Evolutionary conservation across 2,888 invertebrate genomes (phyloP).

Genomic region (Chydorus sphaericus): DNA sequence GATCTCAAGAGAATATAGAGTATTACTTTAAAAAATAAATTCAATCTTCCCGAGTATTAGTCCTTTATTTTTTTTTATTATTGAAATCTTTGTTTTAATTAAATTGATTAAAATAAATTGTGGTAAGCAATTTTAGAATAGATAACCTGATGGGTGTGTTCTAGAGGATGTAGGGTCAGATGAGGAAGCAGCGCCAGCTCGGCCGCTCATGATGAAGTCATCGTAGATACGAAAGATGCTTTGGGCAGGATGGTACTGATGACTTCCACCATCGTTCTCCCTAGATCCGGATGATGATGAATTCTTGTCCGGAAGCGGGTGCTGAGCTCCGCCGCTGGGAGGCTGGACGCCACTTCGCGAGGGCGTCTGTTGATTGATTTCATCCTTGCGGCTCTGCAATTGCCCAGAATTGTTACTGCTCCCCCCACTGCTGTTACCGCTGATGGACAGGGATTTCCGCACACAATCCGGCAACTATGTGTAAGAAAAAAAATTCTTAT

Average conservation of each 20-base stretch:
- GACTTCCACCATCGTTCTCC: neutral
- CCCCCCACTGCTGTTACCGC: neutral
- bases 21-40: neutral
- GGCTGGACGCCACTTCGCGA: too few relatives aligned
- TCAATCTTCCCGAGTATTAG: too few relatives aligned
- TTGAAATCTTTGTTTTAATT: too few relatives aligned
- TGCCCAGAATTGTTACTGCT: neutral
- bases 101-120: too few relatives aligned
- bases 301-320: too few relatives aligned
- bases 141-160: too few relatives aligned
- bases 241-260: too few relatives aligned
- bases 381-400: neutral
- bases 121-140: too few relatives aligned
- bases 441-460: neutral
- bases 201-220: constrained; percentile 1
- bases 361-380: too few relatives aligned
- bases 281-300: too few relatives aligned
- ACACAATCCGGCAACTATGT: neutral
- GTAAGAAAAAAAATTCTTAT: neutral
- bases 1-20: neutral
- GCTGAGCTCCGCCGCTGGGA: too few relatives aligned
- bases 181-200: neutral
- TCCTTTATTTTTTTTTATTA: too few relatives aligned
- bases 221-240: neutral
- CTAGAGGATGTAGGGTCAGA: neutral